Percentiles rank a stretch among this genome's conserved stretches.
phyloP scores from a whole-genome alignment of 2,888 invertebrate species.

The Torymus texanus region DNA sequence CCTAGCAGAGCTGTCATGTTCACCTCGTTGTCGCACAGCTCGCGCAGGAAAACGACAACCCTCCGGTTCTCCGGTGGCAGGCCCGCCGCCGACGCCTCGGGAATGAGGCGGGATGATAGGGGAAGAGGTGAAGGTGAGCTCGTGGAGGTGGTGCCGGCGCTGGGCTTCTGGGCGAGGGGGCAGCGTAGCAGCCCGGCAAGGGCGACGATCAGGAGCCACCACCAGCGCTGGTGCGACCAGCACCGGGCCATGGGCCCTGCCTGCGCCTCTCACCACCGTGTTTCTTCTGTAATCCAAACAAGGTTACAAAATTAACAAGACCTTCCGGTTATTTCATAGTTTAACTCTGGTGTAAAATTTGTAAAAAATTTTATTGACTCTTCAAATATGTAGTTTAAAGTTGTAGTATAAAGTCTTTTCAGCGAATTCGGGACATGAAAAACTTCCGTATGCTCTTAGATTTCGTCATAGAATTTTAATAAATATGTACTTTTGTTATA shows the following conservation, averaged over 20 bases:
- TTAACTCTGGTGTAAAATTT: too few relatives aligned
- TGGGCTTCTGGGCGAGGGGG: conserved; percentile 26
- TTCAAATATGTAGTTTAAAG: too few relatives aligned
- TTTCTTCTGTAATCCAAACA: conserved; percentile 19
- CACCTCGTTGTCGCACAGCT: conserved; percentile 64
- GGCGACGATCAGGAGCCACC: conserved; percentile 69
- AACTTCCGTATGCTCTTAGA: too few relatives aligned
- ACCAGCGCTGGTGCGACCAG: conserved; percentile 70
- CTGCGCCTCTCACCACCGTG: conserved; percentile 47
- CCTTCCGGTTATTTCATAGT: too few relatives aligned
- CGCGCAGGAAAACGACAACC: conserved; percentile 68
- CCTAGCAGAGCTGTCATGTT: conserved; percentile 14
- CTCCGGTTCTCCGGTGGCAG: conserved; percentile 53
- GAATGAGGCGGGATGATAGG: background rate
- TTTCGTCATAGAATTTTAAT: too few relatives aligned
- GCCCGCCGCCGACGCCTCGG: background rate
- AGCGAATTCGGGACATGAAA: too few relatives aligned
- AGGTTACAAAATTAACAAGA: too few relatives aligned
- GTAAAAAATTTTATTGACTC: too few relatives aligned
- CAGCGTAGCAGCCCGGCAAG: background rate
- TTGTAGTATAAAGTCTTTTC: too few relatives aligned
- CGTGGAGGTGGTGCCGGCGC: conserved; percentile 2
- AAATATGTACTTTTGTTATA: too few relatives aligned
- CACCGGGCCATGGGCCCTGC: conserved; percentile 74
- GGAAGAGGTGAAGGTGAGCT: background rate